Base-by-base conservation (phyloP, 1,140 invertebrate species). In the Adelges cooleyi region DNA sequence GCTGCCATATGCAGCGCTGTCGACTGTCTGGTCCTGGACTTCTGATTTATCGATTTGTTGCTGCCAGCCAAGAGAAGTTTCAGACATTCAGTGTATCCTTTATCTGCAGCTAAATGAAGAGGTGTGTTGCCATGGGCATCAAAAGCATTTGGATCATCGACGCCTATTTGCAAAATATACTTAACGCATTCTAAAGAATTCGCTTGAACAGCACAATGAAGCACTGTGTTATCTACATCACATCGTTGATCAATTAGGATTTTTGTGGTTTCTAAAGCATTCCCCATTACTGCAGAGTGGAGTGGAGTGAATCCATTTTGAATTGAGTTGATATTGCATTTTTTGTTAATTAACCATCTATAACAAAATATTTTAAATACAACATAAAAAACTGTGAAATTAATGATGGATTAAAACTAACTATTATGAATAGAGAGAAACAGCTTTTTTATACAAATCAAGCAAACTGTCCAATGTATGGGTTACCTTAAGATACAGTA, bases 1-100 rank as follows among this genome's bases (percentile, higher is more conserved):
- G 87, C 84, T 10, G 89, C 88, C 3, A 90, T 83, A 68, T 92
- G 89, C 4, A 93, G 73, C 0, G 89, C 87, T 0, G 89, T 90
- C 8, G 69, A 68, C 17, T 54, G 54, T 44, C 68, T 67, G 0
- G 69, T 69, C 20, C 52, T 67, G 2, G 71, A 70, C 17, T 66
- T 42, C 5, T 70, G 36, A 65, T 73, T 66, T 5, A 72, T 59
- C 51, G 71, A 62, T 33, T 68, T 68, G 38, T 66, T 69, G 27
- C 53, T 44, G 40, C 51, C 40, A n/a, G 68, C 42, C 44, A 72
- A 51, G 15, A 72, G 53, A 13, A 70, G 71, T 70, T 82, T 81
- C 4, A 87, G 77, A 71, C 85, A 86, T 53, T 77, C 76, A 0
- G 80, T 75, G 27, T 82, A 82, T 10, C 89, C 85, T 65, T 86